Percentiles rank a stretch among this genome's conserved stretches.
Evolutionary conservation across 1,140 invertebrate genomes (phyloP).

Genomic region (Lordiphosa clarofinis): DNA sequence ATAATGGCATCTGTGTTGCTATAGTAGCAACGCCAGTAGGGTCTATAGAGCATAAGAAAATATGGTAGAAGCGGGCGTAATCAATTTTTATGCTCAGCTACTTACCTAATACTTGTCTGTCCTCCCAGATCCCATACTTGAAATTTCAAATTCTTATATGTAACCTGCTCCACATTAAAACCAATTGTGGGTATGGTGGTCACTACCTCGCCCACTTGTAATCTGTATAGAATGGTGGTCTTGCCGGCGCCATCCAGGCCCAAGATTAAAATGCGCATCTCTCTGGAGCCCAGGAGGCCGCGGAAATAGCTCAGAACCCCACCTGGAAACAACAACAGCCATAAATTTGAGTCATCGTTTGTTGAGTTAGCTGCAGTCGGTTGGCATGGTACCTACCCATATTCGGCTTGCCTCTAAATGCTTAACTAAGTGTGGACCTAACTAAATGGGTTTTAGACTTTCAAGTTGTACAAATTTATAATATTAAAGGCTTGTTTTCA

Average conservation of each 20-base stretch:
- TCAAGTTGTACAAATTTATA: constrained; percentile 45
- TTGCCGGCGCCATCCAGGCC: constrained; percentile 99
- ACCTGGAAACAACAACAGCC: constrained; percentile 82
- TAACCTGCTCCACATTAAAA: constrained; percentile 98
- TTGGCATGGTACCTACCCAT: constrained; percentile 50
- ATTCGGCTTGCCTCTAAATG: constrained; percentile 70
- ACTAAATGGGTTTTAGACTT: constrained; percentile 49
- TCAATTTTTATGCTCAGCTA: neutral
- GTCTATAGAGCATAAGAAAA: constrained; percentile 81
- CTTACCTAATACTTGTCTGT: constrained; percentile 91
- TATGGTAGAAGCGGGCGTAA: constrained; percentile 44
- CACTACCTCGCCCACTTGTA: constrained; percentile 99
- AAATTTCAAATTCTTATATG: constrained; percentile 97
- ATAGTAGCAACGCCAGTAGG: constrained; percentile 99
- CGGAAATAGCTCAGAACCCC: constrained; percentile 97
- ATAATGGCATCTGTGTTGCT: constrained; percentile 99
- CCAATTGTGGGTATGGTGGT: constrained; percentile 98
- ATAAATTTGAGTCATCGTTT: constrained; percentile 47
- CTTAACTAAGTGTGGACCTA: constrained; percentile 50
- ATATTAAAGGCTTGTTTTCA: constrained; percentile 63
- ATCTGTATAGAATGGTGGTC: constrained; percentile 98
- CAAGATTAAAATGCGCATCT: constrained; percentile 98
- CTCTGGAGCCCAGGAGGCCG: constrained; percentile 93
- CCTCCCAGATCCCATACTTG: constrained; percentile 99
- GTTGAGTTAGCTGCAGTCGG: neutral